Evolutionary conservation across 2,113 vertebrate genomes (phyloP).

Genomic region (Nestor notabilis): DNA sequence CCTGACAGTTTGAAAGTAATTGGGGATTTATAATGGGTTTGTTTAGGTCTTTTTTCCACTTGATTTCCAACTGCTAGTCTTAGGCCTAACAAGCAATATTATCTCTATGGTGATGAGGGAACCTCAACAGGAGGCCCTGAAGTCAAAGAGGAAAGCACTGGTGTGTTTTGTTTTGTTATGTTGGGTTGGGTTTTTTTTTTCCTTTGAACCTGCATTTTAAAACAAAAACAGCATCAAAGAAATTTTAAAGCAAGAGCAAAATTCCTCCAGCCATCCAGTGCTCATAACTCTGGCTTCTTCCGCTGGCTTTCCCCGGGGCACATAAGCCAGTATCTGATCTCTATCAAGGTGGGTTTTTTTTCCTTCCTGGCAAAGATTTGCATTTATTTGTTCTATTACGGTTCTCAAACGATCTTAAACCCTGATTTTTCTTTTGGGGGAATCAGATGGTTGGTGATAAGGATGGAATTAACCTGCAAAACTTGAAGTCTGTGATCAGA

Average conservation of each 20-base stretch:
- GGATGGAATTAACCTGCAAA: neutral
- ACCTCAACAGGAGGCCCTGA: constrained; percentile 62
- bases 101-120: constrained; percentile 68
- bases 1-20: constrained; percentile 72
- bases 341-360: neutral
- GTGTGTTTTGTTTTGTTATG: neutral
- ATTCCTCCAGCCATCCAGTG: constrained; percentile 6
- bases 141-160: constrained; percentile 37
- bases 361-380: neutral
- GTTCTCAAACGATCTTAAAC: neutral
- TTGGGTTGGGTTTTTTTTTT: neutral
- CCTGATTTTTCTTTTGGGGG: neutral
- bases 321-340: neutral
- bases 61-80: constrained; percentile 65
- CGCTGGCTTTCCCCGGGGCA: neutral
- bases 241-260: constrained; percentile 45
- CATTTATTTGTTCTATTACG: constrained; percentile 4
- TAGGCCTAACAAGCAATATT: constrained; percentile 56
- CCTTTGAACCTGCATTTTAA: constrained; percentile 51
- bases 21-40: constrained; percentile 70
- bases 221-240: neutral
- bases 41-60: constrained; percentile 68
- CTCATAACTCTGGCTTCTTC: constrained; percentile 3
- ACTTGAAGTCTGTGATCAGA: neutral
- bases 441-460: neutral